Percentiles rank a stretch among this genome's conserved stretches.
phyloP scores from a whole-genome alignment of 2,888 invertebrate species.

The Bugulina stolonifera region DNA sequence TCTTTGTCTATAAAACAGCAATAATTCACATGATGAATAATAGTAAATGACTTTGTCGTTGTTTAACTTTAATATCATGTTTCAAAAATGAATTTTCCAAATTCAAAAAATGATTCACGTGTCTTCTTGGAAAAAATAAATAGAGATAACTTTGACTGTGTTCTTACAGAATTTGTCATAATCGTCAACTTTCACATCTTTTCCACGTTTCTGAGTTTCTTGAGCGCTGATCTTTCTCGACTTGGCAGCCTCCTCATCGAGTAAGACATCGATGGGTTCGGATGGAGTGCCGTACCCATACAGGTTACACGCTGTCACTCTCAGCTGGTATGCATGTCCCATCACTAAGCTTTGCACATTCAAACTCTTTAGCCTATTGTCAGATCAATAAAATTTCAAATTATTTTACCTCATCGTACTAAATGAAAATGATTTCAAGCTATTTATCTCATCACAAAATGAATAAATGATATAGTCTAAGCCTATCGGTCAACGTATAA shows the following conservation, averaged over 20 bases:
- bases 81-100: too few relatives aligned
- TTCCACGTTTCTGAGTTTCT: conserved; percentile 17
- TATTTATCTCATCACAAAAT: too few relatives aligned
- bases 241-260: conserved; percentile 39
- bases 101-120: too few relatives aligned
- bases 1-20: conserved; percentile 73
- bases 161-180: conserved; percentile 82
- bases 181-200: conserved; percentile 63
- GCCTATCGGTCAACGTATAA: too few relatives aligned
- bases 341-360: conserved; percentile 19
- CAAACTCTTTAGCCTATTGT: background rate
- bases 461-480: too few relatives aligned
- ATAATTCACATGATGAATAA: too few relatives aligned
- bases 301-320: conserved; percentile 94
- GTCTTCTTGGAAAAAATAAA: too few relatives aligned
- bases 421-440: too few relatives aligned
- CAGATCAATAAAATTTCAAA: too few relatives aligned
- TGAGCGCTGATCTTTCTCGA: conserved; percentile 31
- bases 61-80: background rate
- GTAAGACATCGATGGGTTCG: conserved; percentile 63
- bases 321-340: conserved; percentile 73
- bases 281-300: conserved; percentile 95
- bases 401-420: too few relatives aligned
- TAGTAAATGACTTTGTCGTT: background rate
- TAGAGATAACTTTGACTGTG: background rate